Base-by-base conservation (phyloP, 2,797 vertebrate genomes). In the Pteropus rufus region DNA sequence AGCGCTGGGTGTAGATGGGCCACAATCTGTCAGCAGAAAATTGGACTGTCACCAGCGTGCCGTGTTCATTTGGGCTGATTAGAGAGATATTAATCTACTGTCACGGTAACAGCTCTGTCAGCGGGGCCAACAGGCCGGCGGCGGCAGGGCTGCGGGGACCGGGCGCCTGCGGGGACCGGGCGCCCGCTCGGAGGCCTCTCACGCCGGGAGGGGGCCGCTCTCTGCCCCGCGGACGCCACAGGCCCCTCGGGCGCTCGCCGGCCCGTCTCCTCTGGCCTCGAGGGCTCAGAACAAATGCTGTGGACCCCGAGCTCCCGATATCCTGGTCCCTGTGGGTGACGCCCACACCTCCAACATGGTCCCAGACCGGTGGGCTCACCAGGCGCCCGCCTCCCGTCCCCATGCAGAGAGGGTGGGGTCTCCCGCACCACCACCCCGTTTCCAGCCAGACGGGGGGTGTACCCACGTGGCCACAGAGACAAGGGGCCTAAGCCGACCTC, bases 31-130 rank as follows among this genome's bases (percentile, higher is more conserved):
- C 99, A 99, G 97, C 98, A 98, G 99, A 98, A 99, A 99, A 99
- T 99, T 99, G 99, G 99, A 99, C 99, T 99, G 99, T 99, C 99
- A 99, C 98, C 98, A 98, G 98, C 65, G 98, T 99, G 99, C 99
- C 99, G 98, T 99, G 99, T 99, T 99, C 99, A 99, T 99, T 98
- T 97, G 97, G 98, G 98, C 98, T 99, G 99, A 99, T 99, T 99
- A 99, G 99, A 98, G 99, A 99, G 98, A 99, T 99, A 99, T 99
- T 99, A 99, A 99, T 99, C 98, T 97, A 98, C 99, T 99, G 99
- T 99, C 99, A 98, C 98, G 94, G 98, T 91, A 95, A 98, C 98
- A 97, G 98, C 99, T 99, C 98, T 98, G 98, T 98, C 98, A 97
- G 98, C 89, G 14, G 0, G 62, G 87, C 89, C 93, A 93, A 96